Evolutionary conservation across 1,140 invertebrate species (phyloP).

Genomic region (Monomorium pharaonis): DNA sequence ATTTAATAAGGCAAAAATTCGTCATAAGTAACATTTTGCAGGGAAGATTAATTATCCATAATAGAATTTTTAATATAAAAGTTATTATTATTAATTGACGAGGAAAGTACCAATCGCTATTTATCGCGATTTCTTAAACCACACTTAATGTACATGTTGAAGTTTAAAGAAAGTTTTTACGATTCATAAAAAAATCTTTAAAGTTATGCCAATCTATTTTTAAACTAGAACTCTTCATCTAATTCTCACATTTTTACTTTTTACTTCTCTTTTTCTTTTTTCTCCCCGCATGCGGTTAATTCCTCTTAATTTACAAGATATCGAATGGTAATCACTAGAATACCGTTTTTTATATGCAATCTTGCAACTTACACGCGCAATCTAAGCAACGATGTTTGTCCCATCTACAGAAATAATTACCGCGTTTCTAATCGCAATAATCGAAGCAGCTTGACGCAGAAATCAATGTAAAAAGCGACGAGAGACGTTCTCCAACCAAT

Average conservation of each 20-base stretch:
- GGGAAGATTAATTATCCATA: not conserved
- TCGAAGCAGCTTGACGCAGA: not conserved
- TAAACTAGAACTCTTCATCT: not conserved
- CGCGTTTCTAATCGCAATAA: not conserved
- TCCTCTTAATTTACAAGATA: not conserved
- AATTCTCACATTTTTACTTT: not conserved
- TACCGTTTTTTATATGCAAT: constrained; percentile 13
- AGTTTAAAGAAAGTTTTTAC: not conserved
- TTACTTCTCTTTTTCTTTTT: not conserved
- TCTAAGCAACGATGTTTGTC: not conserved
- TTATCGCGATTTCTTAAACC: not conserved
- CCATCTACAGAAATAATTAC: not conserved
- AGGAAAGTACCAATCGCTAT: not conserved
- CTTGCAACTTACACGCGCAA: not conserved
- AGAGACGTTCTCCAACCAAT: not conserved
- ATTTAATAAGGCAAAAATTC: not conserved
- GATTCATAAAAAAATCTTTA: not conserved
- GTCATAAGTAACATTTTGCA: not conserved
- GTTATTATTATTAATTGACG: not conserved
- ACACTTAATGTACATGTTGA: not conserved
- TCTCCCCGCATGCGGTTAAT: not conserved
- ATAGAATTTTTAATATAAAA: constrained; percentile 1
- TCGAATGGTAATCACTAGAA: not conserved
- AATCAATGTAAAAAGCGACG: not conserved
- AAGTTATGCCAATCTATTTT: not conserved